Evolutionary conservation across 2,888 invertebrate genomes (phyloP), one percentile per base, ranked within the genome.

Genomic region (Dyspetes luteomarginatus): DNA sequence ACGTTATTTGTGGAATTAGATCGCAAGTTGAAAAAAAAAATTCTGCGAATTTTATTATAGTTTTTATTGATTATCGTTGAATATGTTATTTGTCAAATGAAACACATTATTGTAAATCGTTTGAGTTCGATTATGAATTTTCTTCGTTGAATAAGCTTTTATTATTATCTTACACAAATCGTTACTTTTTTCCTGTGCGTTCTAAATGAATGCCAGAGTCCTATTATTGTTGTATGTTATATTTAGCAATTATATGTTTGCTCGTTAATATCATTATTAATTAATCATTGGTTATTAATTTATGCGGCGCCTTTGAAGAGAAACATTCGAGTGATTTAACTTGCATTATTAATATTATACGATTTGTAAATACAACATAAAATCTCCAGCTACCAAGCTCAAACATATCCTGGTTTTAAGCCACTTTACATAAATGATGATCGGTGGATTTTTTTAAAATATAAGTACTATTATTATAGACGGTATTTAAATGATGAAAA

Each of bases 401-500:
- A 50, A 28, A 30, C 52, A 15, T 26, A 73, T 9, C 22, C n/a
- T 45, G 19, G 30, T 64, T n/a, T 22, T 19, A 36, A 56, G 26
- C 28, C 26, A 68, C 60, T 43, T 56, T 5, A 50, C 30, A 1
- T 12, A 36, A 68, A 52, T 17, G 52, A 9, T 26, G n/a, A n/a
- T n/a, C n/a, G n/a, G 15, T 22, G 26, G 4, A 62, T 43, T 52
- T 9, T 15, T 17, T 36, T n/a, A 30, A 52, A 50, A 24, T 43
- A 41, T 9, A 45, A 9, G 30, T 30, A 50, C 19, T 5, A 2
- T 24, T 43, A 74, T 71, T 82, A 79, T 55, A 72, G 84, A 73
- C 12, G 56, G 56, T 56, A 75, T 79, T 79, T 82, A 82, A 64
- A 19, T 55, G 77, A 56, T 65, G 74, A 85, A 80, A 69, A 50